Evolutionary conservation across 1,140 invertebrate genomes (phyloP).

Genomic region (Lanistes nyassanus): DNA sequence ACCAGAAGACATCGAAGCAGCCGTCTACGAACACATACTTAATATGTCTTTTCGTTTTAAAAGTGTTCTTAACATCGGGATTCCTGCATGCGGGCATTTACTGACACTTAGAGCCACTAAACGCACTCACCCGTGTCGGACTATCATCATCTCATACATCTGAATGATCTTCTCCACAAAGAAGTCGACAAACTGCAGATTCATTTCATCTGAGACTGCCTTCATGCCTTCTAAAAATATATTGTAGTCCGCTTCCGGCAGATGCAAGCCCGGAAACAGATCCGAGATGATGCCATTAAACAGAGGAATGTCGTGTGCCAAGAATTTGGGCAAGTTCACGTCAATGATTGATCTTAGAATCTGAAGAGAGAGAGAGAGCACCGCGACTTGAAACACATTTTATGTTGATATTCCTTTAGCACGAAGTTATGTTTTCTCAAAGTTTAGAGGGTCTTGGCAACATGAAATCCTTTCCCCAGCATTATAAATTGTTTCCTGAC

Average conservation of each 20-base stretch:
- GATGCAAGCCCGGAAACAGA: conserved; percentile 65
- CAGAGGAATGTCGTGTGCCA: conserved; percentile 68
- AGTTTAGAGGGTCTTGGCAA: too few relatives aligned
- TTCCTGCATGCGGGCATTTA: too few relatives aligned
- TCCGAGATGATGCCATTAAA: conserved; percentile 69
- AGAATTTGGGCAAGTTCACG: conserved; percentile 68
- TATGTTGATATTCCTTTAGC: too few relatives aligned
- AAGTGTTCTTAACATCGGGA: too few relatives aligned
- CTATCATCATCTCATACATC: conserved; percentile 70
- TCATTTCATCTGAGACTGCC: conserved; percentile 54
- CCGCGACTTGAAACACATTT: background rate
- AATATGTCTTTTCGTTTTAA: too few relatives aligned
- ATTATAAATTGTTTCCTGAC: too few relatives aligned
- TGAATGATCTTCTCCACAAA: conserved; percentile 68
- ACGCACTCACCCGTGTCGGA: conserved; percentile 71
- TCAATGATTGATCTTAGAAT: conserved; percentile 68
- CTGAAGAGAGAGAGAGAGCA: conserved; percentile 42
- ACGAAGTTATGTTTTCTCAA: too few relatives aligned
- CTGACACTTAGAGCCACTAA: too few relatives aligned
- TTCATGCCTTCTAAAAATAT: conserved; percentile 64
- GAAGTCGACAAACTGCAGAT: conserved; percentile 65
- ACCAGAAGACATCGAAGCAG: too few relatives aligned
- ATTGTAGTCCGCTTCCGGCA: conserved; percentile 74
- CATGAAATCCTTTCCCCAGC: too few relatives aligned
- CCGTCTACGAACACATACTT: too few relatives aligned